Evolutionary conservation across 2,888 invertebrate genomes (phyloP), one percentile per base, ranked within the genome.

Genomic region (Drosophila meridionalis): DNA sequence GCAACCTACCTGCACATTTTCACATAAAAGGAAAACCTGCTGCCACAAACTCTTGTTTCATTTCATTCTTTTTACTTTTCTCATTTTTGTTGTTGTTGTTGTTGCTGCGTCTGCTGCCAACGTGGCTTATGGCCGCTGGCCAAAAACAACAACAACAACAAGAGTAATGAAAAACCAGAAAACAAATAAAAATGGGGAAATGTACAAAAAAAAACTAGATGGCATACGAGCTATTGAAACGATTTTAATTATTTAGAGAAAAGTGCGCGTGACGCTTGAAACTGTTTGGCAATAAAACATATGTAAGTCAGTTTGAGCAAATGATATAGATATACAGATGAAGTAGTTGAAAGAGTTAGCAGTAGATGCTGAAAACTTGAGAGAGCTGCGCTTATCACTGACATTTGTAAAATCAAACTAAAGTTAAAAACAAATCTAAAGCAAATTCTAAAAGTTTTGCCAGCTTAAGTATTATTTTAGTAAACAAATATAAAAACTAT

Each of bases 1-100:
- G 89, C 87, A 70, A 84, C 58, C 69, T 73, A 79, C 84, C 84
- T 84, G 87, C 76, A 84, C 76, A 81, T 68, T 89, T 83, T 60
- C 67, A 43, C 69, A 74, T 63, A 72, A 80, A 73, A 59, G 82
- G 57, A 64, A 76, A 69, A 63, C 72, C 69, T 34, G 58, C 66
- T 69, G 73, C 73, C 71, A 32, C 81, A 76, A 80, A 48, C 47
- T 57, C 40, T n/a, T 40, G 57, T 43, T 69, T 34, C 20, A 56
- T 55, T 66, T 53, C 38, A 14, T 36, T 26, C 26, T 55, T 40
- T 56, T 28, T 56, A n/a, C 4, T 55, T 40, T 38, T 26, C 5
- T 53, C 14, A n/a, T 32, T 69, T 60, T 60, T 66, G 3, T 67
- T 60, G 57, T 53, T 32, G 40, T 53, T 26, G 36, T 26, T 45